Evolutionary conservation across 2,888 invertebrate species (phyloP), one percentile per base, ranked within the genome.

Genomic region (Drosophila paramelanica): DNA sequence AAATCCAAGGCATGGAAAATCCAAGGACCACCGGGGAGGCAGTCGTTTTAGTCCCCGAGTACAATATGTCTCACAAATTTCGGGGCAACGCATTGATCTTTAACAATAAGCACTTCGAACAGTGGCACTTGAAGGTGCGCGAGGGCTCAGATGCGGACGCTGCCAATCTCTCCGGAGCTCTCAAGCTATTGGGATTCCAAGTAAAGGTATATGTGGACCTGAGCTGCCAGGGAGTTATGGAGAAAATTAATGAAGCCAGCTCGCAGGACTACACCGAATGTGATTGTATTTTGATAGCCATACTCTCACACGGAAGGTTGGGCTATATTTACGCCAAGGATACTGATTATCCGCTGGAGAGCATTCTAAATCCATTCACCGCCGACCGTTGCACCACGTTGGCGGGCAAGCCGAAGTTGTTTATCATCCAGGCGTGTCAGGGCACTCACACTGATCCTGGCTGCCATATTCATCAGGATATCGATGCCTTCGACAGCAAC

Each of bases 221-320:
- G 42, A 95, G 93, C 64, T 94, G 94, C 59, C 93, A 93, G 66
- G 95, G 96, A 71, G 93, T 98, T 62, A 93, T 94, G 64, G 93
- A 93, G 56, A 94, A 95, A 76, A 93, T 97, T 52, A 93, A 94
- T 61, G 93, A 94, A 95, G 96, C 94, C 77, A 94, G 96, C 13
- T 94, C 94, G 67, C 94, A 94, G 92, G 96, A 98, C 91, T 97
- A 98, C 91, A 93, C 94, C 0, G 94, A 97, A 55, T 93, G 94
- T 78, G 98, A 98, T 92, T 98, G 98, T 89, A 93, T 98, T 73
- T 90, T 96, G 2, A 93, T 98, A 79, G 95, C 96, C 23, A 96
- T 98, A 47, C 93, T 98, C 75, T 96, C 96, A 58, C 98, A 98
- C 90, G 98, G 98, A 27, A 98, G 98, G 91, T 93, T 96, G 82